Evolutionary conservation across 2,888 invertebrate species (phyloP).

Genomic region (Buathra laborator): DNA sequence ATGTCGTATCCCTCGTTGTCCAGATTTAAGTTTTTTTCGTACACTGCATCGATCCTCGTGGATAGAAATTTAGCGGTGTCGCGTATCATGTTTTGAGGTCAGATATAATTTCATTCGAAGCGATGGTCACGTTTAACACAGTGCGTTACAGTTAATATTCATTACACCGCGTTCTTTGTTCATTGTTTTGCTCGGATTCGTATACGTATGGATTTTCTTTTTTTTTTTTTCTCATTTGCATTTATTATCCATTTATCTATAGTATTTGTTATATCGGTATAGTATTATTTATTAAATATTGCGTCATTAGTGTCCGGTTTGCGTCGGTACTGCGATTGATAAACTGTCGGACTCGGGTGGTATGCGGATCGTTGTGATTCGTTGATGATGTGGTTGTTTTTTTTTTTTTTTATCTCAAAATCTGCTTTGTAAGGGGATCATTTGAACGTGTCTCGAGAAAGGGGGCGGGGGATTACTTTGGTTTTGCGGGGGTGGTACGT

Average conservation of each 20-base stretch:
- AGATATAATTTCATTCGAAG: constrained; percentile 45
- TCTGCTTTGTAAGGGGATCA: constrained; percentile 44
- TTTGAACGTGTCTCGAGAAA: constrained; percentile 47
- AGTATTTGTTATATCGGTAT: constrained; percentile 62
- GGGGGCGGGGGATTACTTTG: constrained; percentile 31
- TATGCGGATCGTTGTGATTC: constrained; percentile 67
- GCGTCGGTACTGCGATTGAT: constrained; percentile 64
- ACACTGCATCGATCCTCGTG: not conserved
- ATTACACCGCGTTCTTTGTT: constrained; percentile 66
- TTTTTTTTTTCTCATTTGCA: constrained; percentile 41
- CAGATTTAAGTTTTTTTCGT: constrained; percentile 2
- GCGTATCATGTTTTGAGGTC: constrained; percentile 15
- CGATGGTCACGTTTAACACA: constrained; percentile 64
- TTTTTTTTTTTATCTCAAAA: constrained; percentile 55
- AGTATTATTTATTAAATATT: constrained; percentile 65
- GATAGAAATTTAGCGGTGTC: not conserved
- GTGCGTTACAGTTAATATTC: constrained; percentile 69
- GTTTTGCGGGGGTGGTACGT: constrained; percentile 49
- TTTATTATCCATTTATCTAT: constrained; percentile 58
- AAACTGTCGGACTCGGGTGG: constrained; percentile 67
- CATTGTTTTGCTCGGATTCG: constrained; percentile 57
- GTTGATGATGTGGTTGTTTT: constrained; percentile 61
- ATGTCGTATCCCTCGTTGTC: constrained; percentile 26
- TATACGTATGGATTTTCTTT: constrained; percentile 53
- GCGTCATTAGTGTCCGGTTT: constrained; percentile 66